Evolutionary conservation across 2,888 invertebrate species (phyloP), one percentile per base, ranked within the genome.

Genomic region (Leucophora obtusa): DNA sequence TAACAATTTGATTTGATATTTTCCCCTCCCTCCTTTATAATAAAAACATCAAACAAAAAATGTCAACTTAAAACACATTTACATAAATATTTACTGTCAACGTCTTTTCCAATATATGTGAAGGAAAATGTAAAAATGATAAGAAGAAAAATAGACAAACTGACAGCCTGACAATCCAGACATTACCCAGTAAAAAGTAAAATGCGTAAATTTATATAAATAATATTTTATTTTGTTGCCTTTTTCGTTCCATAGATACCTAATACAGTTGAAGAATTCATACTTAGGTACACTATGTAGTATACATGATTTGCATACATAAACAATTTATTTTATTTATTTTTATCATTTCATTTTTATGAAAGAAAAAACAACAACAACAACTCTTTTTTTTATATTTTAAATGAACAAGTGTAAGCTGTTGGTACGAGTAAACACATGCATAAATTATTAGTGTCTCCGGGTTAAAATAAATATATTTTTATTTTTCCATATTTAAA

Each of bases 31-130:
- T n/a, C 14, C 43, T 47, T 47, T 47, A 47, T 47, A 47, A n/a
- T 47, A 47, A 14, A 14, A 43, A 43, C 43, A 43, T 43, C 43
- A 43, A 43, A 43, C 11, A 43, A 14, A 47, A 47, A 69, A 69
- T 35, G 68, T 33, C 71, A 81, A 81, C 33, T 69, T 68, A 33
- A 78, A 75, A 72, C 72, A 58, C 54, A 73, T 81, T 77, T 77
- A 69, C 76, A 77, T 81, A 81, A 77, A 81, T 72, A 73, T 72
- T 76, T 80, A 63, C 72, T 80, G 72, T 76, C 80, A 80, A 68
- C 58, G 72, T 63, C 56, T 76, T 43, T 35, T 80, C 51, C 58
- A 68, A 63, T 76, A 71, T 51, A 65, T 53, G 43, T 43, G 24
- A 75, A 14, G 15, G 14, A 56, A 56, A 24, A 28, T n/a, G 6